Conservation (phyloP, 1,140 invertebrate species). For the honey bee (Apis mellifera) region DNA sequence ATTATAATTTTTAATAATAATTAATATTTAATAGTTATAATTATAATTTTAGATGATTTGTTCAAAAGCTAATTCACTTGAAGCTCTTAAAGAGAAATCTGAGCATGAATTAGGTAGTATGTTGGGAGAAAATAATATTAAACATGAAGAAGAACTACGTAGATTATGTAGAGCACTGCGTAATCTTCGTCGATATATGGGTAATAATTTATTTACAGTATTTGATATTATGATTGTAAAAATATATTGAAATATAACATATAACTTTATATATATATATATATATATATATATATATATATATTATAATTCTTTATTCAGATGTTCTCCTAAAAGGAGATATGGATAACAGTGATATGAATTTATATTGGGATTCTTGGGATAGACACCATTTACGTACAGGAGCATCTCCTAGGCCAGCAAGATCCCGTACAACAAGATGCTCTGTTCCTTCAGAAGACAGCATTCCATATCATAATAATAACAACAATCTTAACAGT, state of each 20-base stretch:
- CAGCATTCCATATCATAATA: constrained; percentile 82
- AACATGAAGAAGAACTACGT: constrained; percentile 89
- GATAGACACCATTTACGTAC: constrained; percentile 84
- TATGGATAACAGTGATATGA: constrained; percentile 83
- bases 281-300: background rate
- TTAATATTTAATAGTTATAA: no score
- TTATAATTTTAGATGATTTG: constrained; percentile 81
- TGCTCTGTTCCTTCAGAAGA: constrained; percentile 85
- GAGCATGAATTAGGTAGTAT: constrained; percentile 91
- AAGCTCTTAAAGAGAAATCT: constrained; percentile 90
- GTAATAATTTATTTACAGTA: constrained; percentile 78
- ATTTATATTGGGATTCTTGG: constrained; percentile 97
- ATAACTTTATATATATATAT: background rate
- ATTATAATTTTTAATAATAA: no score
- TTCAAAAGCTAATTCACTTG: constrained; percentile 86
- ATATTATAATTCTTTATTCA: constrained; percentile 69
- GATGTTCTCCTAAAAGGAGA: constrained; percentile 85
- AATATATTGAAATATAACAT: background rate
- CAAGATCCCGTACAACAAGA: constrained; percentile 80
- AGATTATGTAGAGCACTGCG: constrained; percentile 90
- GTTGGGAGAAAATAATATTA: constrained; percentile 84
- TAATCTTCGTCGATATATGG: constrained; percentile 92
- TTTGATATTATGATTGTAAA: constrained; percentile 24
- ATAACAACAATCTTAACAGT: constrained; percentile 75
- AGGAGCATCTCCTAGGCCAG: constrained; percentile 84